A percentile compares a stretch with the other conserved stretches of the same genome.
Evolutionary conservation across 1,140 invertebrate genomes (phyloP).

Genomic region (Helicoverpa zea): DNA sequence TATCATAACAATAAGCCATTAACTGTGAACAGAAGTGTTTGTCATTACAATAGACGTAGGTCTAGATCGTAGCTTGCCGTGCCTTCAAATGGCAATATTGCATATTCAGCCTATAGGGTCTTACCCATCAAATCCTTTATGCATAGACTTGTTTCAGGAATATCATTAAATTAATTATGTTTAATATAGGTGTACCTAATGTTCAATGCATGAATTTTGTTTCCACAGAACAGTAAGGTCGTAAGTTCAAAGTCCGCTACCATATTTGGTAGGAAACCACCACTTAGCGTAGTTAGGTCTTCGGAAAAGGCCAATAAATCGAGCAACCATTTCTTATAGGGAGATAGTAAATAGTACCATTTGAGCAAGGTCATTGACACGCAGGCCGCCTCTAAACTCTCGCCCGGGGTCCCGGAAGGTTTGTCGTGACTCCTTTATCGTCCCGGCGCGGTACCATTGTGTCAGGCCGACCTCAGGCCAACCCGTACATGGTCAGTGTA

Average conservation of each 20-base stretch:
- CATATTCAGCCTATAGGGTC: too few species aligned
- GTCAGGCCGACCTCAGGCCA: conserved; percentile 40
- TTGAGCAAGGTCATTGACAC: conserved; percentile 43
- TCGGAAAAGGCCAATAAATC: background rate
- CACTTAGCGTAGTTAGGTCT: background rate
- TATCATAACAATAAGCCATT: background rate
- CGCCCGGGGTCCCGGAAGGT: conserved; percentile 63
- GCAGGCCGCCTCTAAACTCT: conserved; percentile 33
- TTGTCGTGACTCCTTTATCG: conserved; percentile 72
- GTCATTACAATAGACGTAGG: background rate
- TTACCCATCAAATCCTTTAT: too few species aligned
- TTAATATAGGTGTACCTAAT: too few species aligned
- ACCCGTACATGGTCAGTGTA: conserved; percentile 33
- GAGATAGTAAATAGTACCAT: conserved; percentile 18
- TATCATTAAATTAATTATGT: too few species aligned
- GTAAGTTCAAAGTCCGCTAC: background rate
- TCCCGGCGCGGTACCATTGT: conserved; percentile 46
- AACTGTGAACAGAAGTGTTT: background rate
- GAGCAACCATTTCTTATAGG: background rate
- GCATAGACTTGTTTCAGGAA: too few species aligned
- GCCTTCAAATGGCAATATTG: background rate
- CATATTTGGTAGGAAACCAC: conserved; percentile 17
- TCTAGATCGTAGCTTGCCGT: background rate
- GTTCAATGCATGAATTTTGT: too few species aligned
- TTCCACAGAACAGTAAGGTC: too few species aligned